phyloP scores from a whole-genome alignment of 2,888 invertebrate genomes.

The Heliconius sara region DNA sequence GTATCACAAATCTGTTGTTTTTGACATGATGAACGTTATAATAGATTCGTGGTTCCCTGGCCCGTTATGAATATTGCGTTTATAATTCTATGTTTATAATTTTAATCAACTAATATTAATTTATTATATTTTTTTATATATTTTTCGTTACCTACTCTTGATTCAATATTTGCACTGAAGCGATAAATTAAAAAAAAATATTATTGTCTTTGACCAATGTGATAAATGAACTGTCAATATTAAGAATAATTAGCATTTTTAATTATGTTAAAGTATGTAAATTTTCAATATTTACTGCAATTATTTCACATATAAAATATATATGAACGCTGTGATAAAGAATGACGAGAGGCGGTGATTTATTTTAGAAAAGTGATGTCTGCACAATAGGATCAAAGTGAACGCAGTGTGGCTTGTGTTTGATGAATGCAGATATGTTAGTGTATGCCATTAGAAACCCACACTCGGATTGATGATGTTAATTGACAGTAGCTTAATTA shows the following conservation, averaged over 20 bases:
- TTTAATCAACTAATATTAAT: background rate
- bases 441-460: conserved; percentile 6
- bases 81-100: background rate
- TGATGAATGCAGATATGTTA: conserved; percentile 3
- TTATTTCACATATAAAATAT: background rate
- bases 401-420: conserved; percentile 11
- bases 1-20: conserved; percentile 12
- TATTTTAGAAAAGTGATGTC: background rate
- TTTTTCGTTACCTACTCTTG: background rate
- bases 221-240: background rate
- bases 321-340: background rate
- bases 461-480: background rate
- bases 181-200: background rate
- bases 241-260: background rate
- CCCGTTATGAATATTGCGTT: conserved; percentile 5
- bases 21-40: background rate
- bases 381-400: background rate
- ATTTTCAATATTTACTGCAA: background rate
- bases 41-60: background rate
- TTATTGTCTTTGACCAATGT: background rate
- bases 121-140: background rate
- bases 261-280: background rate
- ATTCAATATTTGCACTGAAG: background rate
- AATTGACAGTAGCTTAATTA: conserved; percentile 13
- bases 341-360: background rate